A percentile compares a stretch with the other conserved stretches of the same genome.
These are phyloP conservation scores for Helarctos malayanus DNA, from an alignment of 2,797 vertebrate species.

Conservation along the genomic window DNA sequence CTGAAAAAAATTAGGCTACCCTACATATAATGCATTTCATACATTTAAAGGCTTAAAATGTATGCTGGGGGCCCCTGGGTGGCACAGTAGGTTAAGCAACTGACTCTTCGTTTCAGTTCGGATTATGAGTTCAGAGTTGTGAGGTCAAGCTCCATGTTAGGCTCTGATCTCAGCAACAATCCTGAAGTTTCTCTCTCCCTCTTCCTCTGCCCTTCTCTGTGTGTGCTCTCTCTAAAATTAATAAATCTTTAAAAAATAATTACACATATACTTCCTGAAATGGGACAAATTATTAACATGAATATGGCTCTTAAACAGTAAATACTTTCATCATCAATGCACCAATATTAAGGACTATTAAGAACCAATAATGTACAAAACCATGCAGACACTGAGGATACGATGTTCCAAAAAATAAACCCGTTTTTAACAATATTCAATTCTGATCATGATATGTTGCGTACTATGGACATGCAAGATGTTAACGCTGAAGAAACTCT, in stretches of 20 bases:
- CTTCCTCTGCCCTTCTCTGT: no score
- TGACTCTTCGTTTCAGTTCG: no score
- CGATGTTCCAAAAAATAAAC: not conserved
- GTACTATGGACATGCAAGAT: not conserved
- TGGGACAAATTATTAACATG: not conserved
- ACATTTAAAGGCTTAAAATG: not conserved
- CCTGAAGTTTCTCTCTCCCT: no score
- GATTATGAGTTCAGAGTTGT: no score
- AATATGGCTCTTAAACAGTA: not conserved
- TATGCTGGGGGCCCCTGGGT: no score
- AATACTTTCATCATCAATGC: not conserved
- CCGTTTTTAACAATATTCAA: not conserved
- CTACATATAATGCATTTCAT: not conserved
- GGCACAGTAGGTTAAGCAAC: no score
- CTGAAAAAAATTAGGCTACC: not conserved
- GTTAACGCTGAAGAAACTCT: not conserved
- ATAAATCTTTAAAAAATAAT: no score
- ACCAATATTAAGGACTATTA: no score
- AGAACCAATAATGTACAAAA: not conserved
- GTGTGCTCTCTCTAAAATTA: no score
- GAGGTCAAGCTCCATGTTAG: no score
- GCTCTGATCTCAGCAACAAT: no score
- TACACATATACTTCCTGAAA: not conserved
- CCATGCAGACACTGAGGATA: not conserved
- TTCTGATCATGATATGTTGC: not conserved